Evolutionary conservation across 2,888 invertebrate genomes (phyloP).

Genomic region (Agrenia bidenticulata): DNA sequence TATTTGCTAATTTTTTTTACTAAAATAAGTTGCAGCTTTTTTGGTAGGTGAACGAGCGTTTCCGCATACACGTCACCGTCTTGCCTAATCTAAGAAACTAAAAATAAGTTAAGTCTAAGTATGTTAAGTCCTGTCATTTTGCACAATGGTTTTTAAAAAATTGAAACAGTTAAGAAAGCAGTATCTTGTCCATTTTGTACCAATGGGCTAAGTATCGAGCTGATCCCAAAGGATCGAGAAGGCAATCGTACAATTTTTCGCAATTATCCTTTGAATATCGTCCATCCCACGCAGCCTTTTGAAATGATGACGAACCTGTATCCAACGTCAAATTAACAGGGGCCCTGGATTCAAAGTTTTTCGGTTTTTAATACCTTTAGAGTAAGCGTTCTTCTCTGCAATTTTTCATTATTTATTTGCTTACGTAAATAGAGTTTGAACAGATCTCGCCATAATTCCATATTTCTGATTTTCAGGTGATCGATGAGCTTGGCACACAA

Average conservation of each 20-base stretch:
- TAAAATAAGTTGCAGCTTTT: no score
- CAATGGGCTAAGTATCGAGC: conserved; percentile 41
- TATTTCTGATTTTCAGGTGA: conserved; percentile 29
- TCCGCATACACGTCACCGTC: no score
- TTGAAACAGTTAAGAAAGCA: no score
- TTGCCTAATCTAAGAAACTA: no score
- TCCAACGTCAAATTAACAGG: conserved; percentile 10
- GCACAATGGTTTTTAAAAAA: no score
- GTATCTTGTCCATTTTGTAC: conserved; percentile 17
- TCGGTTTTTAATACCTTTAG: no score
- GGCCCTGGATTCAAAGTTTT: no score
- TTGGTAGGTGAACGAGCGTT: no score
- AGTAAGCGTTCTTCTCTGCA: no score
- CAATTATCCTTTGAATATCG: conserved; percentile 39
- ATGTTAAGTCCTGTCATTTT: no score
- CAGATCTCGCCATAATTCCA: conserved; percentile 26
- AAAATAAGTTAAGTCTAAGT: no score
- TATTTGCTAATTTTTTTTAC: no score
- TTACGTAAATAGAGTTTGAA: conserved; percentile 38
- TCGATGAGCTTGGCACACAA: conserved; percentile 37
- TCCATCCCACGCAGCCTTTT: conserved; percentile 37
- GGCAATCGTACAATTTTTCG: conserved; percentile 38
- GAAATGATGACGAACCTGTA: conserved; percentile 13
- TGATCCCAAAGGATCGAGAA: conserved; percentile 42
- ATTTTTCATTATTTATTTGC: conserved; percentile 1